A percentile compares a stretch with the other conserved stretches of the same genome.
These are phyloP conservation scores for Tetragonula clypearis DNA, from an alignment of 1,140 invertebrate species.

Conservation along the genomic window DNA sequence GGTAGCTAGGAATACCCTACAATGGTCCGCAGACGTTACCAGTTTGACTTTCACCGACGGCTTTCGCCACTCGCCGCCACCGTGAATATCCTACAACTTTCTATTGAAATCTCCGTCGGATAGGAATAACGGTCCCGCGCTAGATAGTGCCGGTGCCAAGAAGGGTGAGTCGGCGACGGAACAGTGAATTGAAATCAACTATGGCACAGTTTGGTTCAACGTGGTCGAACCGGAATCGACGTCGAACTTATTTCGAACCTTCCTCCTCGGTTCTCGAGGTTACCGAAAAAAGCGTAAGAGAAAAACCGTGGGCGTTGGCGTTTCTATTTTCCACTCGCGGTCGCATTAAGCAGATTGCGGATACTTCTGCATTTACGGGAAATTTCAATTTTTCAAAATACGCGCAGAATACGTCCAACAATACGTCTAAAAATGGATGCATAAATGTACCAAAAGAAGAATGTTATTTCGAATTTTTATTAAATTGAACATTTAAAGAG, in stretches of 20 bases:
- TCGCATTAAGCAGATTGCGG: neutral
- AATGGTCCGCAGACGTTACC: constrained; percentile 68
- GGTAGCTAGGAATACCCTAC: constrained; percentile 57
- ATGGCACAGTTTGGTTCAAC: constrained; percentile 22
- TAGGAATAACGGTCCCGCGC: constrained; percentile 65
- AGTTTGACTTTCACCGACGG: constrained; percentile 68
- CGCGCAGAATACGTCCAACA: no score
- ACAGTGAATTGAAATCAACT: constrained; percentile 60
- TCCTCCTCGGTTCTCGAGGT: neutral
- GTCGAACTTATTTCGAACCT: constrained; percentile 37
- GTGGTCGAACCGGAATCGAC: constrained; percentile 1
- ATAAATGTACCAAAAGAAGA: neutral
- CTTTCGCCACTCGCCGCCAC: constrained; percentile 62
- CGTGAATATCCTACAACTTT: constrained; percentile 75
- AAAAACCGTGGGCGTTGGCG: neutral
- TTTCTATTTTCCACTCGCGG: neutral
- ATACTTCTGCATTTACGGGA: neutral
- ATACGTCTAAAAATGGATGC: neutral
- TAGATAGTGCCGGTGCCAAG: constrained; percentile 14
- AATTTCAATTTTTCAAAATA: neutral
- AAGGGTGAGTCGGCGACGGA: constrained; percentile 12
- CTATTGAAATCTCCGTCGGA: constrained; percentile 71
- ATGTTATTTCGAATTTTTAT: neutral
- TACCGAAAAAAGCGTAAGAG: neutral
- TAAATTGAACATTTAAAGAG: neutral